Conservation (phyloP, 2,113 vertebrate species). For the Hippolais icterina region DNA sequence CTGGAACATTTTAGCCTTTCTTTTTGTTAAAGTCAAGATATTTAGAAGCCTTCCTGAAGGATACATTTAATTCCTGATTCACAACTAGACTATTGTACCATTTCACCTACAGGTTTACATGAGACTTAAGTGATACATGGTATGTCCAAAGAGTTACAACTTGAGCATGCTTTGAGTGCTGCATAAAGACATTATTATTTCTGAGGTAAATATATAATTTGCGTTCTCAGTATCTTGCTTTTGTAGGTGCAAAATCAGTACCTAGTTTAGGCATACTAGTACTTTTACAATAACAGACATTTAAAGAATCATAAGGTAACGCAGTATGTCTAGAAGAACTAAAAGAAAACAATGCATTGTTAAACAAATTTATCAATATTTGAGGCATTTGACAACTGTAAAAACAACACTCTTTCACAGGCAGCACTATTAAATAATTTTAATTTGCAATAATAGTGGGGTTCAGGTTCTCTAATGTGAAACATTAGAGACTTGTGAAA, state of each 20-base stretch:
- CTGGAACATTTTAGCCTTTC: no score
- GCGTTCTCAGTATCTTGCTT: neutral
- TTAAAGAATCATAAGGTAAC: neutral
- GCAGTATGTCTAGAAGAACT: neutral
- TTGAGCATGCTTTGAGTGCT: neutral
- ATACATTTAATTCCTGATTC: neutral
- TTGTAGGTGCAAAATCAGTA: constrained; percentile 37
- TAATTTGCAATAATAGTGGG: constrained; percentile 23
- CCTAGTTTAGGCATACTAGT: neutral
- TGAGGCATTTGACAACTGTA: constrained; percentile 23
- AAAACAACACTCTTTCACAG: constrained; percentile 8
- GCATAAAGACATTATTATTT: neutral
- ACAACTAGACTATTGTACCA: neutral
- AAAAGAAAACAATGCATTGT: neutral
- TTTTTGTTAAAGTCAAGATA: neutral
- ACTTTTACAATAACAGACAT: constrained; percentile 13
- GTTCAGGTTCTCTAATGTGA: neutral
- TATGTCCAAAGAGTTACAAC: neutral
- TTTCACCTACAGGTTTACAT: neutral
- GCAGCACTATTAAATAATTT: constrained; percentile 29
- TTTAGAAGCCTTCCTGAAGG: neutral
- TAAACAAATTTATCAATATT: constrained; percentile 9
- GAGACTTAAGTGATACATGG: neutral
- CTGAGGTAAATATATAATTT: neutral
- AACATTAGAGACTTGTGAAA: neutral